Evolutionary conservation across 2,797 vertebrate genomes (phyloP), one percentile per base, ranked within the genome.

Genomic region (Acipenser transmontanus): DNA sequence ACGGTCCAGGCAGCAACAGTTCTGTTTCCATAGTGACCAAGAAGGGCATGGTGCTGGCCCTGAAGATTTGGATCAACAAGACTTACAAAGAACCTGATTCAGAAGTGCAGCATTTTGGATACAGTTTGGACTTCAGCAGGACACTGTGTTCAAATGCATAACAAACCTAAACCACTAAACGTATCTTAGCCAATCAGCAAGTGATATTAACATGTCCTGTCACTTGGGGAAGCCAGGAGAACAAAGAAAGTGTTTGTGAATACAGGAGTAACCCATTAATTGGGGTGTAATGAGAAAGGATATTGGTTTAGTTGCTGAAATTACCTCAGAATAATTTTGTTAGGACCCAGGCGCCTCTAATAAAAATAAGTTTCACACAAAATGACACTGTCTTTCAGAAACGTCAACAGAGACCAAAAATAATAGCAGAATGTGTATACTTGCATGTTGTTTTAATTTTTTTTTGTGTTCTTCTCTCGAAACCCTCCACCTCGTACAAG

Each of bases 11-110:
- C 82, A 73, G 78, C 76, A 51, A 8, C 72, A 50, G 75, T 59
- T 77, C 66, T 0, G 83, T 84, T 88, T 82, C 88, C 85, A 78
- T 70, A 76, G 88, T 66, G 79, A 89, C 78, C 57, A 64, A 62
- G 74, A 77, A 73, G 84, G 81, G 72, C 47, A 57, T 75, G 82
- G 85, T 80, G 62, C 81, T 17, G 81, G 82, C 83, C 81, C 81
- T 82, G 74, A 73, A 87, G 88, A 90, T 90, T 86, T 82, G 80
- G 82, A 91, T 89, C 86, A 80, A 12, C 71, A 66, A 69, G 61
- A 74, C 68, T 8, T 78, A 92, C 90, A 92, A 93, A 93, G 90
- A 84, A 77, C 78, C 74, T 75, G 75, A 91, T 93, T 93, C 89
- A 93, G 81, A 72, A 68, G 75, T 69, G 67, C 14, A 71, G 52